Evolutionary conservation across 2,113 vertebrate genomes (phyloP), one percentile per base, ranked within the genome.

Genomic region (Bujurquina vittata): DNA sequence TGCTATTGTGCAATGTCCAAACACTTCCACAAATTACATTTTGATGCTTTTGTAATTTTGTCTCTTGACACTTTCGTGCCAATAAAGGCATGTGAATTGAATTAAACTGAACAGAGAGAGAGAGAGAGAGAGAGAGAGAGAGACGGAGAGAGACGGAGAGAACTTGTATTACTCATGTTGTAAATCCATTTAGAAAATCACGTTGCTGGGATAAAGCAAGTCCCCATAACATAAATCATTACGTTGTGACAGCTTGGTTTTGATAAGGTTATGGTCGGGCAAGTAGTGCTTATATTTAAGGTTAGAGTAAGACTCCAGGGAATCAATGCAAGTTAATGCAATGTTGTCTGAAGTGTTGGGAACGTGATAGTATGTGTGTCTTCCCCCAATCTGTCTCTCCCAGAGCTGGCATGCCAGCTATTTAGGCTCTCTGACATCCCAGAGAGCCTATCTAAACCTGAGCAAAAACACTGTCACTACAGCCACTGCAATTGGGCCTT

Each of bases 361-460:
- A 49, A 69, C 18, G 49, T 0, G 5, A 49, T 49, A 12, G 43
- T 17, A 10, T 49, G 43, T 49, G 65, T 52, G 43, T 69, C 10
- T 29, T 49, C 43, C 43, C 23, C 23, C 43, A 69, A 31, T 17
- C 33, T 62, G 23, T 73, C 17, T 49, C 12, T 4, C 14, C 18
- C 52, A 79, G 56, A 17, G 49, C 22, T 40, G 56, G 1, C 26
- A 12, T 63, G 62, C 79, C 61, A 17, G 29, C 15, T 23, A 77
- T 33, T 63, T 4, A 59, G 73, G n/a, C 26, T 26, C 26, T 26
- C 26, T 26, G 26, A 63, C 54, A 52, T 65, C 58, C 72, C 49
- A 52, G 10, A 57, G 65, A 83, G 55, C 74, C 35, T 23, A 55
- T 58, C 20, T 55, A 46, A 78, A 84, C 46, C 65, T 75, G 52